phyloP scores from a whole-genome alignment of 2,888 invertebrate genomes.

The Sialis lutaria region DNA sequence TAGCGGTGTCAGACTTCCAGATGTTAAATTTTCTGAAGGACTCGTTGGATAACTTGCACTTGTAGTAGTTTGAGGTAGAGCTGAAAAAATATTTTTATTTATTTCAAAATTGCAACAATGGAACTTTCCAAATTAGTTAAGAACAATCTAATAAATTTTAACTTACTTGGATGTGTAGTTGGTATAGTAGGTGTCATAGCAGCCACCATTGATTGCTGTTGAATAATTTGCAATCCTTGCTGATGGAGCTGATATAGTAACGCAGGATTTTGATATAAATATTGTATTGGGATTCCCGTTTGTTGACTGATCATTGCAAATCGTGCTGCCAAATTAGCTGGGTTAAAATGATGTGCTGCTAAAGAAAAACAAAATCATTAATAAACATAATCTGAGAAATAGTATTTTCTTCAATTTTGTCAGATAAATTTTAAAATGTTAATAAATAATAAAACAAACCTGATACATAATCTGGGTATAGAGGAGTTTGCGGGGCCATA shows the following conservation, averaged over 20 bases:
- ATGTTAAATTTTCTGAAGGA: slow-evolving; percentile 21
- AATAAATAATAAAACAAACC: background rate
- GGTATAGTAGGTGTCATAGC: background rate
- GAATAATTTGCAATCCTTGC: slow-evolving; percentile 12
- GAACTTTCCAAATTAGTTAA: too few relatives aligned
- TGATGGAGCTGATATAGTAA: slow-evolving; percentile 23
- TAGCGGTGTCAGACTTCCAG: slow-evolving; percentile 18
- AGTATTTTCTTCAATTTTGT: background rate
- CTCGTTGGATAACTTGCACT: slow-evolving; percentile 14
- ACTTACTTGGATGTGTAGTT: background rate
- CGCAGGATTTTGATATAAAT: slow-evolving; percentile 22
- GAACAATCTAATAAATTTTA: too few relatives aligned
- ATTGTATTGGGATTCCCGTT: slow-evolving; percentile 19
- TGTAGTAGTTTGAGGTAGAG: too few relatives aligned
- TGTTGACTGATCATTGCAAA: slow-evolving; percentile 26
- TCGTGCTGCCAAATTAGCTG: slow-evolving; percentile 23
- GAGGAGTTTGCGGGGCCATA: slow-evolving; percentile 15
- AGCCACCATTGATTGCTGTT: slow-evolving; percentile 1
- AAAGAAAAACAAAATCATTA: background rate
- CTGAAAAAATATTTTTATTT: too few relatives aligned
- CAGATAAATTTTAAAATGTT: too few relatives aligned
- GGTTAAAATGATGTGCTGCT: slow-evolving; percentile 8
- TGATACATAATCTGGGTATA: slow-evolving; percentile 4
- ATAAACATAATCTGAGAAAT: background rate
- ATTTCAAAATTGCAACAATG: too few relatives aligned